Base-by-base conservation (phyloP, 2,888 invertebrate species). In the Drosophila mercatorum region DNA sequence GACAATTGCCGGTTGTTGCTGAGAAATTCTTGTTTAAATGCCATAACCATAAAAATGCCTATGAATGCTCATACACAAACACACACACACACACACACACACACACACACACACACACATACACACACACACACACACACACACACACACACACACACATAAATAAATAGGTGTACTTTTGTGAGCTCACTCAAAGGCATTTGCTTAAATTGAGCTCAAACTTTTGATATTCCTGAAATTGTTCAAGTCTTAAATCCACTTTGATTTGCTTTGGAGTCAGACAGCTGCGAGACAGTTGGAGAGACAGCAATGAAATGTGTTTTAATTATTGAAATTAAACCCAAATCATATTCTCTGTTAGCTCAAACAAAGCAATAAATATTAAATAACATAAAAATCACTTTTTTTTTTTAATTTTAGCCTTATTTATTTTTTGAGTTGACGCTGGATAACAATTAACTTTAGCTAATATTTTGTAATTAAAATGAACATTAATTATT, bases 1-100 rank as follows among this genome's bases (percentile, higher is more conserved):
- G 53, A 52, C 72, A 80, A 70, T 51, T 80, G 65, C 43, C 28
- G 44, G 41, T 49, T 75, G 58, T 40, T 73, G 62, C 43, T 52
- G 41, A 7, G 5, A 44, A 44, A 51, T 47, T 34, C 31, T 22
- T 51, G 62, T 51, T 49, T 41, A 60, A 74, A 78, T 61, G 64
- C 31, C 66, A 60, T 61, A 67, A 61, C 43, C 61, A 67, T 64
- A 43, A 57, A 67, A 53, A 38, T 53, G 2, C 26, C 7, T 26
- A 38, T 52, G 22, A 53, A 38, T 53, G 1, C 26, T 3, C 14
- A 38, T 38, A 12, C 12, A 49, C 17, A 49, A 6, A 17, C n/a
- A 43, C 7, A 17, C 8, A 49, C 17, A 49, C 17, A 17, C n/a
- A 43, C 7, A 17, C 41, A 22, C 12, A 49, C 17, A 49, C 17